Evolutionary conservation across 2,797 vertebrate genomes (phyloP).

Genomic region (Poecilia gillii): DNA sequence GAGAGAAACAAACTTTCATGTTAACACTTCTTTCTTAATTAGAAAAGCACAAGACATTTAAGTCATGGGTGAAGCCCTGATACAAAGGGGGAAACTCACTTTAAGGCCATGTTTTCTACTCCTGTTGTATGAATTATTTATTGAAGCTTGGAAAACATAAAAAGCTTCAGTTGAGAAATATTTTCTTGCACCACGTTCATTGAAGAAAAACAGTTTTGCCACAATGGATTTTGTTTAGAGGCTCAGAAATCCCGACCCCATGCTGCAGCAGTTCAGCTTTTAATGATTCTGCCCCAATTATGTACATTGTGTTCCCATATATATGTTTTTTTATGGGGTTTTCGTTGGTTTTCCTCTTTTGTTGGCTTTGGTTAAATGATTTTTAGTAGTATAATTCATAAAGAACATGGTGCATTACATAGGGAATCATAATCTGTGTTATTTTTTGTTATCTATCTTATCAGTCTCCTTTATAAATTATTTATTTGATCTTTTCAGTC

Average conservation of each 20-base stretch:
- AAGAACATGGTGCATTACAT: not conserved
- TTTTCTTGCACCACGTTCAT: not conserved
- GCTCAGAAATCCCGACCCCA: not conserved
- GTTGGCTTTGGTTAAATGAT: not conserved
- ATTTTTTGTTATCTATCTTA: not conserved
- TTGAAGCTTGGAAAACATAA: not conserved
- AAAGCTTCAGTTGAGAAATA: not conserved
- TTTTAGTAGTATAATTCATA: not conserved
- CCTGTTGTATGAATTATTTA: not conserved
- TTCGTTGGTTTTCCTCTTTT: not conserved
- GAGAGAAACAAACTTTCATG: not conserved
- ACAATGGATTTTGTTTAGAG: not conserved
- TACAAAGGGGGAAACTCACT: no score
- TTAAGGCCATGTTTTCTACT: not conserved
- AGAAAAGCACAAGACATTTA: not conserved
- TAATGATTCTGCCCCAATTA: not conserved
- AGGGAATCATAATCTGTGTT: not conserved
- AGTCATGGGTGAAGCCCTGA: not conserved
- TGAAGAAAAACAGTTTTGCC: not conserved
- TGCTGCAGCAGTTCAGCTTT: not conserved
- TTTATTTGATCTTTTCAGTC: not conserved
- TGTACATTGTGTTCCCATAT: not conserved
- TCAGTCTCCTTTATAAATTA: not conserved
- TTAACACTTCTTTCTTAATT: not conserved
- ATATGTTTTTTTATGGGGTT: not conserved